Evolutionary conservation across 2,888 invertebrate species (phyloP).

Genomic region (Coelopa pilipes): DNA sequence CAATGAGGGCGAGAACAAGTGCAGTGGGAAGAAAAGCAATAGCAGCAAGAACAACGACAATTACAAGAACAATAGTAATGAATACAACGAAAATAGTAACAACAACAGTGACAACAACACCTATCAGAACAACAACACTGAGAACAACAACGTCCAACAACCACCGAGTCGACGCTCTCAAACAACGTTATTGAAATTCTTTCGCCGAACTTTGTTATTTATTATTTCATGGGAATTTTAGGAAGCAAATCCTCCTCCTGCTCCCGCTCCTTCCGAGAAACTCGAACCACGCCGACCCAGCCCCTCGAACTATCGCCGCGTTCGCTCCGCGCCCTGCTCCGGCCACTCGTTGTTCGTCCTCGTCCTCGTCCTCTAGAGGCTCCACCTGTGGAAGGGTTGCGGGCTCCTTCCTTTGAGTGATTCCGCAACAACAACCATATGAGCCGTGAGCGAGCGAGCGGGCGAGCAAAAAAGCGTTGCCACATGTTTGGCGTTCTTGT

Average conservation of each 20-base stretch:
- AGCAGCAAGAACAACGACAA: neutral
- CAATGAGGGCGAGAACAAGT: too few species aligned
- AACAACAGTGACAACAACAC: neutral
- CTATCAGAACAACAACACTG: neutral
- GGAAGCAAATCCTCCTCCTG: neutral
- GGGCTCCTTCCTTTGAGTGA: neutral
- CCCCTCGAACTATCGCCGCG: too few species aligned
- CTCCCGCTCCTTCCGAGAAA: too few species aligned
- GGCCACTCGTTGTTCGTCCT: too few species aligned
- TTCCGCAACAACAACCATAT: too few species aligned
- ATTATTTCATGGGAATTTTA: conserved; percentile 20
- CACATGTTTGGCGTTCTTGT: conserved; percentile 5
- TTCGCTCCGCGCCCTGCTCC: too few species aligned
- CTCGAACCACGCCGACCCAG: too few species aligned
- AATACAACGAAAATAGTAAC: neutral
- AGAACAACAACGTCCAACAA: conserved; percentile 7
- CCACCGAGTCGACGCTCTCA: neutral
- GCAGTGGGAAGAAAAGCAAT: neutral
- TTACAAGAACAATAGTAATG: too few species aligned
- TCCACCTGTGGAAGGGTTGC: conserved; percentile 1
- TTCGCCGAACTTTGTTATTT: conserved; percentile 29
- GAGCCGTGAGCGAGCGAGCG: too few species aligned
- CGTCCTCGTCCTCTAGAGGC: too few species aligned
- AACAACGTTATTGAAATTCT: conserved; percentile 34
- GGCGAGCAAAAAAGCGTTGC: neutral